A percentile compares a stretch with the other conserved stretches of the same genome.
Evolutionary conservation across 2,888 invertebrate species (phyloP).

Genomic region (Iphiclides podalirius): DNA sequence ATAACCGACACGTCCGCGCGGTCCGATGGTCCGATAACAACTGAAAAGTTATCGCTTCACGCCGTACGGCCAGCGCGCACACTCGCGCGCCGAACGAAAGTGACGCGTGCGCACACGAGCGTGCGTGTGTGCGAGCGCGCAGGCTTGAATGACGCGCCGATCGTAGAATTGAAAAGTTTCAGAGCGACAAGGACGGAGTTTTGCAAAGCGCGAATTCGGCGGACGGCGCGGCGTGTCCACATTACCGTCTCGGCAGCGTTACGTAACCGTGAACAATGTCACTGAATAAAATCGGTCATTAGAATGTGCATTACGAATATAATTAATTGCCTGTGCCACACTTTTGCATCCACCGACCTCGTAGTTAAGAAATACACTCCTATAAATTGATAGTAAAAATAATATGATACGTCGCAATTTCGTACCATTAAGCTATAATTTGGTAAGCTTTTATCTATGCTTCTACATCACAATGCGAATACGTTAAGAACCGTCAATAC

Average conservation of each 20-base stretch:
- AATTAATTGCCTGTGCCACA: neutral
- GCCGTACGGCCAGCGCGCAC: slow-evolving; percentile 38
- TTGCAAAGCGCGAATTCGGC: slow-evolving; percentile 25
- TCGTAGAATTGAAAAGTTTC: slow-evolving; percentile 33
- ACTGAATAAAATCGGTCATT: neutral
- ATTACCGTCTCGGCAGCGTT: too few relatives aligned
- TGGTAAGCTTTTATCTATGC: too few relatives aligned
- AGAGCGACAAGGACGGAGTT: slow-evolving; percentile 33
- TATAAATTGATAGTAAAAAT: too few relatives aligned
- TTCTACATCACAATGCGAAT: too few relatives aligned
- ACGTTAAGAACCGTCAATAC: too few relatives aligned
- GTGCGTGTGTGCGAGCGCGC: slow-evolving; percentile 41
- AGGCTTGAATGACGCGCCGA: slow-evolving; percentile 42
- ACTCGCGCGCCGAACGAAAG: slow-evolving; percentile 47
- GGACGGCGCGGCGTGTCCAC: too few relatives aligned
- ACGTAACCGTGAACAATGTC: neutral
- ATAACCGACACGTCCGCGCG: slow-evolving; percentile 41
- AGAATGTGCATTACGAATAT: neutral
- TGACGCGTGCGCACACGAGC: slow-evolving; percentile 40
- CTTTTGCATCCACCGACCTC: too few relatives aligned
- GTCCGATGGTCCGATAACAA: slow-evolving; percentile 50
- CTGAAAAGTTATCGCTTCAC: slow-evolving; percentile 47
- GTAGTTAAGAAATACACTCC: too few relatives aligned
- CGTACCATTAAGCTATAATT: too few relatives aligned
- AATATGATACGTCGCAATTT: too few relatives aligned